These are phyloP conservation scores for Aurelia aurita DNA, from an alignment of 30 jellyfish, hydroid and myxozoan species.

Conservation along the genomic window DNA sequence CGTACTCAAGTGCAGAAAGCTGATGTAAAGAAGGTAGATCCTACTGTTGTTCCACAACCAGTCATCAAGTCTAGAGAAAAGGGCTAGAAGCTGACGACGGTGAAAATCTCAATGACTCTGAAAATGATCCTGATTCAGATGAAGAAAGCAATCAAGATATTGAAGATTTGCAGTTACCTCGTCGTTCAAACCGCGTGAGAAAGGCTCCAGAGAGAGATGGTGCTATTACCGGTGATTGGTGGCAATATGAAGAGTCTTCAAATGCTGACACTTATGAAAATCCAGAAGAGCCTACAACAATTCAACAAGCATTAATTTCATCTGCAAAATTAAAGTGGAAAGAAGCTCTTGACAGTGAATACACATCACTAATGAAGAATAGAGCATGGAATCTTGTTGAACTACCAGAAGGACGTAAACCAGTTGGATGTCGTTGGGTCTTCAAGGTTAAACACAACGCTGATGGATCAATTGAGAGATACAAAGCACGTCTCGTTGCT, in stretches of 20 bases:
- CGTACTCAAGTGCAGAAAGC: too few relatives aligned
- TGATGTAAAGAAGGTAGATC: too few relatives aligned
- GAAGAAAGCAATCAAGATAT: neutral
- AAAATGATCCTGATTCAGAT: neutral
- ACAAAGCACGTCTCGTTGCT: slow-evolving; percentile 54
- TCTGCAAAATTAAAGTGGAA: neutral
- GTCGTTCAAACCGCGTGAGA: slow-evolving; percentile 2
- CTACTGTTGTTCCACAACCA: neutral
- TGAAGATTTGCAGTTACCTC: slow-evolving; percentile 4
- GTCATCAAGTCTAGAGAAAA: neutral
- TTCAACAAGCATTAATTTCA: slow-evolving; percentile 25
- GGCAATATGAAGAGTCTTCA: neutral
- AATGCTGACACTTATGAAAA: neutral
- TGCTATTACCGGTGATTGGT: slow-evolving; percentile 14
- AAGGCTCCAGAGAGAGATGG: slow-evolving; percentile 20
- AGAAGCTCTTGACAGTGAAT: slow-evolving; percentile 18
- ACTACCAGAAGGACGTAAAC: neutral
- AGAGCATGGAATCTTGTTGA: slow-evolving; percentile 30
- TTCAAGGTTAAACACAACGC: slow-evolving; percentile 29
- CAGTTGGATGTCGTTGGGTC: slow-evolving; percentile 18
- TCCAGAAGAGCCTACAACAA: slow-evolving; percentile 15
- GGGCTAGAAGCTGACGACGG: too few relatives aligned
- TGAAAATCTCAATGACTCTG: neutral
- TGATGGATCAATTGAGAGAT: slow-evolving; percentile 43
- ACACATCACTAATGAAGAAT: slow-evolving; percentile 5